phyloP scores from a whole-genome alignment of 2,113 vertebrate genomes.

The Stigmatopora nigra region DNA sequence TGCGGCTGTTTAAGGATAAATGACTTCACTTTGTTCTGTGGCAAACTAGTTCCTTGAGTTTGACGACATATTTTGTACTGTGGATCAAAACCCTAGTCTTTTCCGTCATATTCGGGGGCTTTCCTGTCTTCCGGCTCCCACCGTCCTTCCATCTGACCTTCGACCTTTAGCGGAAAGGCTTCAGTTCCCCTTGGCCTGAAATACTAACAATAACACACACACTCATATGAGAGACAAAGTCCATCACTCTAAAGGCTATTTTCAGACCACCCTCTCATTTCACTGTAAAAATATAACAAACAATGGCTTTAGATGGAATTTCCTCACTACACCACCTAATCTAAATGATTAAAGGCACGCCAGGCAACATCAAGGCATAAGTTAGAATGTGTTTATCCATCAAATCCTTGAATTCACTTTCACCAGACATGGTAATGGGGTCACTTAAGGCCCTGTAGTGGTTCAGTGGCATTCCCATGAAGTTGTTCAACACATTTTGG shows the following conservation, averaged over 20 bases:
- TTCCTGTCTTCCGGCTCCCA: background rate
- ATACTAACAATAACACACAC: conserved; percentile 18
- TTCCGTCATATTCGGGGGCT: background rate
- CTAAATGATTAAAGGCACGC: conserved; percentile 14
- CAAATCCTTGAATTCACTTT: conserved; percentile 27
- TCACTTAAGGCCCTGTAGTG: background rate
- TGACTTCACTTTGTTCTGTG: no score
- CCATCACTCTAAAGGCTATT: conserved; percentile 38
- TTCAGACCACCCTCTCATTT: conserved; percentile 40
- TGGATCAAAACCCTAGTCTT: background rate
- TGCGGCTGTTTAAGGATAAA: no score
- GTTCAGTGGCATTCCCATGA: background rate
- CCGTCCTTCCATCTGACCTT: conserved; percentile 15
- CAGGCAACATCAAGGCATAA: conserved; percentile 32
- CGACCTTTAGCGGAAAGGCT: conserved; percentile 19
- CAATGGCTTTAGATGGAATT: conserved; percentile 26
- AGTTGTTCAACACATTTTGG: no score
- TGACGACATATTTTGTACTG: background rate
- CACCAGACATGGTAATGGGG: background rate
- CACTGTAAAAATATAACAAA: conserved; percentile 19
- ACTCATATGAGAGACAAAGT: conserved; percentile 31
- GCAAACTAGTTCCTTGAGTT: background rate
- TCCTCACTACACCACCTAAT: conserved; percentile 1
- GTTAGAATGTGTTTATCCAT: conserved; percentile 33
- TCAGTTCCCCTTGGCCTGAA: conserved; percentile 18